Conservation (phyloP, 2,888 invertebrate genomes). For the Cheilosia vulpina region DNA sequence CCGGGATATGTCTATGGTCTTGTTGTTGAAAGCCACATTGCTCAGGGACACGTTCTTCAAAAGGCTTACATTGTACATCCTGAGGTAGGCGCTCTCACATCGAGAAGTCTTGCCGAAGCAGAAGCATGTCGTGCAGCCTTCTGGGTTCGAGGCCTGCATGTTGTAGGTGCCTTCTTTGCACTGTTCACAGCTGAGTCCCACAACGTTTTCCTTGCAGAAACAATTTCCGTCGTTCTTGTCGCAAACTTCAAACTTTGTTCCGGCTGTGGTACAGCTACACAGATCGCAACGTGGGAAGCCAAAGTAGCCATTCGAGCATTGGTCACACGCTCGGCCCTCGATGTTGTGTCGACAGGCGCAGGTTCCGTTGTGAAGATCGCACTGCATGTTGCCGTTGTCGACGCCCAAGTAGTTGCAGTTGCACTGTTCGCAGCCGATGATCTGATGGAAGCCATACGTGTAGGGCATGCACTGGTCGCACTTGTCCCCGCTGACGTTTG, state of each 20-base stretch:
- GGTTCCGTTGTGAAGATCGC: conserved; percentile 93
- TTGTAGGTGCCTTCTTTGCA: conserved; percentile 96
- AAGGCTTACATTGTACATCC: conserved; percentile 82
- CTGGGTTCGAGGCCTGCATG: conserved; percentile 91
- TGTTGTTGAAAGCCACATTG: conserved; percentile 78
- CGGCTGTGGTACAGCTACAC: conserved; percentile 92
- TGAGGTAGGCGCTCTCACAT: conserved; percentile 91
- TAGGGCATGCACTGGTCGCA: conserved; percentile 95
- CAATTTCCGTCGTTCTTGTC: conserved; percentile 89
- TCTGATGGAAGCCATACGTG: conserved; percentile 96
- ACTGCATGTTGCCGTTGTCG: conserved; percentile 89
- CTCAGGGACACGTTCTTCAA: conserved; percentile 80
- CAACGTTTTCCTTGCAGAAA: conserved; percentile 90
- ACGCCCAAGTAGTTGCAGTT: conserved; percentile 95
- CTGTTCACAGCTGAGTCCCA: conserved; percentile 91
- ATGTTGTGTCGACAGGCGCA: conserved; percentile 94
- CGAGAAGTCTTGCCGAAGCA: conserved; percentile 97
- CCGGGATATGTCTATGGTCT: conserved; percentile 78
- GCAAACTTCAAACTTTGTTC: conserved; percentile 94
- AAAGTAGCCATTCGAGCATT: conserved; percentile 92
- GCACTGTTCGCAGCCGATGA: conserved; percentile 98
- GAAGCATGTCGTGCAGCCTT: conserved; percentile 98
- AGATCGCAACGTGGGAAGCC: conserved; percentile 94
- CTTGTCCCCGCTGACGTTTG: conserved; percentile 93
- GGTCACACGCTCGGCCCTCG: conserved; percentile 94